A percentile compares a stretch with the other conserved stretches of the same genome.
Conservation (phyloP, 2,797 vertebrate genomes). For the Trachops cirrhosus region DNA sequence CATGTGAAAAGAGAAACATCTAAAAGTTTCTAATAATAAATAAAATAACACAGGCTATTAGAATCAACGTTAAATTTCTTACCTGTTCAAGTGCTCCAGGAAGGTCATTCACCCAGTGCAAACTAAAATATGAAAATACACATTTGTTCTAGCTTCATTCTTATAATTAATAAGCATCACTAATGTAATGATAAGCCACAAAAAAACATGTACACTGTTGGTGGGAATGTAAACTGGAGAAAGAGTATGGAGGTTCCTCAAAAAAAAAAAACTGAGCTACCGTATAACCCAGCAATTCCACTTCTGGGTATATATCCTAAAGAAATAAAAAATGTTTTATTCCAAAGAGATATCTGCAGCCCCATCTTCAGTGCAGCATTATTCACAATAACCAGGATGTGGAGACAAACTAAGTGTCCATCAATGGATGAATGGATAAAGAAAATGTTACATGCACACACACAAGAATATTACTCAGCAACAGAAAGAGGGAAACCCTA, state of each 20-base stretch:
- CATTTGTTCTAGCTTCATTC: not conserved
- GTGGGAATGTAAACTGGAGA: not conserved
- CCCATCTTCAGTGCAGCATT: not conserved
- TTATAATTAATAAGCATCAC: not conserved
- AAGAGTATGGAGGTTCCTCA: not conserved
- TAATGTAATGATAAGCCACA: not conserved
- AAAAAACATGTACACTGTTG: not conserved
- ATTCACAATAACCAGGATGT: not conserved
- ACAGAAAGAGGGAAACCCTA: not conserved
- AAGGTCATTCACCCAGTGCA: constrained; percentile 98
- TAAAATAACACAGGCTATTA: not conserved
- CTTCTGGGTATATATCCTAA: not conserved
- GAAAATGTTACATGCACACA: not conserved
- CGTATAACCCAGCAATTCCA: not conserved
- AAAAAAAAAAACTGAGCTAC: not conserved
- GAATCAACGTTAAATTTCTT: constrained; percentile 52
- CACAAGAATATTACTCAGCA: not conserved
- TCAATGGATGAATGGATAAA: not conserved
- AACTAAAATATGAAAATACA: constrained; percentile 82
- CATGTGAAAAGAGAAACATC: not conserved
- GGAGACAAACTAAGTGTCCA: not conserved
- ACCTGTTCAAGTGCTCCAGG: constrained; percentile 94
- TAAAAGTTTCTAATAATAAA: constrained; percentile 13
- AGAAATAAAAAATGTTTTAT: not conserved
- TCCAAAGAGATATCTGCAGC: not conserved